phyloP scores from a whole-genome alignment of 2,888 invertebrate species.

The Tetranychus truncatus region DNA sequence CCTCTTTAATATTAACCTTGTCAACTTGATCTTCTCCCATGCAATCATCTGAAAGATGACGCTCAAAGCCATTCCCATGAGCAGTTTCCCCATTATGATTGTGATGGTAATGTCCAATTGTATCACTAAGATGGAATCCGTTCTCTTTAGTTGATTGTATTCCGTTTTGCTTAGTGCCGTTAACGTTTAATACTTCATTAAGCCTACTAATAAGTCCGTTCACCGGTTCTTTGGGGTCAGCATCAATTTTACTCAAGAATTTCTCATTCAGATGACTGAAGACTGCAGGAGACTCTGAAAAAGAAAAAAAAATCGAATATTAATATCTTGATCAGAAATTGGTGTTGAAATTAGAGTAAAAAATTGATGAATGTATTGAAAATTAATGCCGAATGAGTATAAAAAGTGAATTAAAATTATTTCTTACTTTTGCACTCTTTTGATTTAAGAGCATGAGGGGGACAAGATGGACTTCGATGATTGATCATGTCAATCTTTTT shows the following conservation, averaged over 20 bases:
- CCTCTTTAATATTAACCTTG: not conserved
- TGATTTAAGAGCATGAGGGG: slow-evolving; percentile 14
- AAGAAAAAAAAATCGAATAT: not conserved
- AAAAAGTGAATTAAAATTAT: not conserved
- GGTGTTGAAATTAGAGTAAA: not conserved
- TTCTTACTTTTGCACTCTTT: slow-evolving; percentile 1
- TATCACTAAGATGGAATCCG: not conserved
- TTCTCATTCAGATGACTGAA: slow-evolving; percentile 45
- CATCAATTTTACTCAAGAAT: slow-evolving; percentile 15
- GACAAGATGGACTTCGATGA: slow-evolving; percentile 23
- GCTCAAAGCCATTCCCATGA: not conserved
- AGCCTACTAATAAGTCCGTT: slow-evolving; percentile 12
- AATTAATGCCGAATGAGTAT: not conserved
- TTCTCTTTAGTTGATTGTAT: not conserved
- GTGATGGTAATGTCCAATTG: not conserved
- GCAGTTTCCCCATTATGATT: slow-evolving; percentile 26
- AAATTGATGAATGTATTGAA: not conserved
- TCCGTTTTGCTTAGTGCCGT: not conserved
- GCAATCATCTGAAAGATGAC: not conserved
- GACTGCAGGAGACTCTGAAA: slow-evolving; percentile 44
- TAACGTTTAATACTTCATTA: not conserved
- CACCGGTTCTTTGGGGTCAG: slow-evolving; percentile 12
- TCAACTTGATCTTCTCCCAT: not conserved
- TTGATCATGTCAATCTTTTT: slow-evolving; percentile 2
- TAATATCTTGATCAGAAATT: not conserved